phyloP scores from a whole-genome alignment of 2,113 vertebrate species.

The Toxotes chatareus region DNA sequence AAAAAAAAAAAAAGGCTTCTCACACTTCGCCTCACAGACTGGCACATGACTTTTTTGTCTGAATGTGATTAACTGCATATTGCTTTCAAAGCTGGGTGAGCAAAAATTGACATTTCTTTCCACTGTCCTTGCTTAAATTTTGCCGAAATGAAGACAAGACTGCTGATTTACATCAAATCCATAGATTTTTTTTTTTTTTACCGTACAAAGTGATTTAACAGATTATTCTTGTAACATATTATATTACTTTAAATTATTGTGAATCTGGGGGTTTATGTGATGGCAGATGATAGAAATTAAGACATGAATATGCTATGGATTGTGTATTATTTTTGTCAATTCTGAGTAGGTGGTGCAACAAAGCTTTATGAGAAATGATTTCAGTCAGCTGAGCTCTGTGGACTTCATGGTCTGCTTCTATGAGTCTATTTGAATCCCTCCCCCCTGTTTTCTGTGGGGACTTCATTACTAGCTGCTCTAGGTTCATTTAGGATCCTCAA shows the following conservation, averaged over 20 bases:
- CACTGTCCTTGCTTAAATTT: neutral
- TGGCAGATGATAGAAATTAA: neutral
- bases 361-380: conserved; percentile 36
- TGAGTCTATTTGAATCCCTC: conserved; percentile 50
- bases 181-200: neutral
- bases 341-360: conserved; percentile 37
- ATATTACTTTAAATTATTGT: neutral
- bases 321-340: neutral
- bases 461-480: conserved; percentile 58
- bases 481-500: conserved; percentile 50
- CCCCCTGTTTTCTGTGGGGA: conserved; percentile 53
- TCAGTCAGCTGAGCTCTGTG: conserved; percentile 32
- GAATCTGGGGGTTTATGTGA: conserved; percentile 1
- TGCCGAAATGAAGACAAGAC: neutral
- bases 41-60: conserved; percentile 12
- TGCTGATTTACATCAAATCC: neutral
- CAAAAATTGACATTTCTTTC: conserved; percentile 7
- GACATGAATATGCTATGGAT: neutral
- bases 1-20: neutral
- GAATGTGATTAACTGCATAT: conserved; percentile 5
- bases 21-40: conserved; percentile 8
- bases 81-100: conserved; percentile 6
- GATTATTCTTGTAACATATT: neutral
- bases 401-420: conserved; percentile 25
- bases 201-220: neutral